phyloP scores from a whole-genome alignment of 1,140 invertebrate genomes.

The Atta cephalotes region DNA sequence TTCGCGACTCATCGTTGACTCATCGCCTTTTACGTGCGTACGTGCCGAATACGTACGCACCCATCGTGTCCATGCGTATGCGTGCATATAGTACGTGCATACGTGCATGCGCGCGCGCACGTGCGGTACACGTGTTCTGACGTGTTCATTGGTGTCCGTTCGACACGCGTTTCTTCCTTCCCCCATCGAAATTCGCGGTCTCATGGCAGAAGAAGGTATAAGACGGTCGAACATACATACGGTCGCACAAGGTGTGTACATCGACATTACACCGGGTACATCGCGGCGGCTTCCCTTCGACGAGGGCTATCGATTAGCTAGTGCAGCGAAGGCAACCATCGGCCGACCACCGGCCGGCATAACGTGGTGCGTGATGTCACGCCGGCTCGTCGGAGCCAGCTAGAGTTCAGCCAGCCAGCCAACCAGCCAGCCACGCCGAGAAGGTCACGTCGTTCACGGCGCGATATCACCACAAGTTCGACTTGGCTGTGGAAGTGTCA shows the following conservation, averaged over 20 bases:
- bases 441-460: not conserved
- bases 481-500: slow-evolving; percentile 5
- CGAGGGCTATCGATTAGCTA: slow-evolving; percentile 46
- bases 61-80: not conserved
- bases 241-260: not conserved
- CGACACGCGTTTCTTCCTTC: not conserved
- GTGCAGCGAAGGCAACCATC: slow-evolving; percentile 24
- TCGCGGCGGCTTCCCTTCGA: not conserved
- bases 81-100: not conserved
- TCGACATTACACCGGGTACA: not conserved
- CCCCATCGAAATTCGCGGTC: slow-evolving; percentile 20
- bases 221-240: not conserved
- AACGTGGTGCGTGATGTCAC: not conserved
- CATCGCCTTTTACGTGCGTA: not conserved
- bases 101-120: not conserved
- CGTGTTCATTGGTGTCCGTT: not conserved
- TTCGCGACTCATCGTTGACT: not conserved
- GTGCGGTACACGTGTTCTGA: not conserved
- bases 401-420: no score
- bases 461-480: not conserved
- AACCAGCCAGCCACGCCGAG: no score
- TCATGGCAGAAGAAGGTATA: slow-evolving; percentile 16
- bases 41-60: not conserved
- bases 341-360: slow-evolving; percentile 1
- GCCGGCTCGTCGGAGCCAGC: not conserved